phyloP scores from a whole-genome alignment of 2,797 vertebrate genomes.

The Fistularia commersonii region DNA sequence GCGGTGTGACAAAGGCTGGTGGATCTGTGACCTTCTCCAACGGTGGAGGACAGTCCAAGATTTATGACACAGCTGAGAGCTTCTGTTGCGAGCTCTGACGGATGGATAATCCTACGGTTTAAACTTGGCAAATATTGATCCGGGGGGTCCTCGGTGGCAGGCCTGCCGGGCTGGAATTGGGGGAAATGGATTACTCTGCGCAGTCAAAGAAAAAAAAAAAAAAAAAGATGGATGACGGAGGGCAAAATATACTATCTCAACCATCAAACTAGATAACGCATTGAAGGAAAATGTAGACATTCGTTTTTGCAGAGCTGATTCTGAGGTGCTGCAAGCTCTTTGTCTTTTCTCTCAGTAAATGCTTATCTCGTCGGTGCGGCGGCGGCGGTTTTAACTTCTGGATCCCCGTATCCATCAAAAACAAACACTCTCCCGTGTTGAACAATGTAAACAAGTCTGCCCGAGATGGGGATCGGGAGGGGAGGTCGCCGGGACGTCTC shows the following conservation, averaged over 20 bases:
- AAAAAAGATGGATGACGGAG: conserved; percentile 56
- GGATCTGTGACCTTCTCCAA: conserved; percentile 72
- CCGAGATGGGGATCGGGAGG: conserved; percentile 39
- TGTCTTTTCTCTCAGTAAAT: conserved; percentile 44
- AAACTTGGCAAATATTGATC: conserved; percentile 85
- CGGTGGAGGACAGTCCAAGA: conserved; percentile 71
- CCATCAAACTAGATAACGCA: conserved; percentile 67
- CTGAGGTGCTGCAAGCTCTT: conserved; percentile 19
- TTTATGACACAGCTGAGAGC: conserved; percentile 78
- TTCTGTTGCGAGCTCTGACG: conserved; percentile 76
- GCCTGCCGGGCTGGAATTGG: conserved; percentile 73
- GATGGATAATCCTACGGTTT: conserved; percentile 82
- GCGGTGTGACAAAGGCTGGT: conserved; percentile 62
- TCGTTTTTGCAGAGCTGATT: conserved; percentile 47
- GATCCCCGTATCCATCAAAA: conserved; percentile 43
- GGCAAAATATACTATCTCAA: conserved; percentile 66
- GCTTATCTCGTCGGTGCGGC: conserved; percentile 44
- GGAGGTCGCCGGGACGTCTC: conserved; percentile 6
- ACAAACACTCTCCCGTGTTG: conserved; percentile 23
- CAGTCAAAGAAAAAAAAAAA: no score
- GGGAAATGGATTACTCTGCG: conserved; percentile 76
- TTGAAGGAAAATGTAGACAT: conserved; percentile 49
- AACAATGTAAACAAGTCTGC: conserved; percentile 45
- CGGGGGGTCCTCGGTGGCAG: conserved; percentile 63
- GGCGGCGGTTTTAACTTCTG: conserved; percentile 43